phyloP scores from a whole-genome alignment of 2,888 invertebrate genomes.

The Heteropelma amictum region DNA sequence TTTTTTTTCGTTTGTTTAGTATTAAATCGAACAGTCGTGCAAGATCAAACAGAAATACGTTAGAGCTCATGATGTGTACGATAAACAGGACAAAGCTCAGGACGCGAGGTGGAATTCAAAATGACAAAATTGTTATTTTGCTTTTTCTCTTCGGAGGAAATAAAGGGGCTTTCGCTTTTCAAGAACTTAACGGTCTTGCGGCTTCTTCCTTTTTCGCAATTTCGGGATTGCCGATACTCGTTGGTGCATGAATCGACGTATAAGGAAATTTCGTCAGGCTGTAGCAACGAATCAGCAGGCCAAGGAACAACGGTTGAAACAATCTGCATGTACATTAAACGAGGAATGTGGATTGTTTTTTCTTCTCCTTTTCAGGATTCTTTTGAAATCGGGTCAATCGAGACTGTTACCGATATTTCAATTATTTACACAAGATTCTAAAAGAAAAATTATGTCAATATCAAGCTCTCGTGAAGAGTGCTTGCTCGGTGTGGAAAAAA shows the following conservation, averaged over 20 bases:
- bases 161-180: slow-evolving; percentile 43
- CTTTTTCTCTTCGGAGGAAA: slow-evolving; percentile 19
- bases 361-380: background rate
- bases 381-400: background rate
- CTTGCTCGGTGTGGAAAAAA: no score
- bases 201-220: slow-evolving; percentile 59
- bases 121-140: slow-evolving; percentile 31
- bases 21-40: background rate
- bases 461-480: no score
- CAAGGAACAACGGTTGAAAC: slow-evolving; percentile 83
- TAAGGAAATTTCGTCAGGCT: slow-evolving; percentile 70
- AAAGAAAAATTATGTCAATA: no score
- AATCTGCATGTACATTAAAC: slow-evolving; percentile 78
- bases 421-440: no score
- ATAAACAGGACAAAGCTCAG: slow-evolving; percentile 21
- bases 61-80: background rate
- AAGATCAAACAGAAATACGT: background rate
- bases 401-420: background rate
- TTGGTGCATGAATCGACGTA: slow-evolving; percentile 55
- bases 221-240: slow-evolving; percentile 49
- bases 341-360: slow-evolving; percentile 10
- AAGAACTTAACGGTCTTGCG: slow-evolving; percentile 67
- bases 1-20: slow-evolving; percentile 6
- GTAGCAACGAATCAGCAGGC: slow-evolving; percentile 82
- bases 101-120: slow-evolving; percentile 2